Conservation (phyloP, 2,113 vertebrate genomes). For the Puntigrus tetrazona region DNA sequence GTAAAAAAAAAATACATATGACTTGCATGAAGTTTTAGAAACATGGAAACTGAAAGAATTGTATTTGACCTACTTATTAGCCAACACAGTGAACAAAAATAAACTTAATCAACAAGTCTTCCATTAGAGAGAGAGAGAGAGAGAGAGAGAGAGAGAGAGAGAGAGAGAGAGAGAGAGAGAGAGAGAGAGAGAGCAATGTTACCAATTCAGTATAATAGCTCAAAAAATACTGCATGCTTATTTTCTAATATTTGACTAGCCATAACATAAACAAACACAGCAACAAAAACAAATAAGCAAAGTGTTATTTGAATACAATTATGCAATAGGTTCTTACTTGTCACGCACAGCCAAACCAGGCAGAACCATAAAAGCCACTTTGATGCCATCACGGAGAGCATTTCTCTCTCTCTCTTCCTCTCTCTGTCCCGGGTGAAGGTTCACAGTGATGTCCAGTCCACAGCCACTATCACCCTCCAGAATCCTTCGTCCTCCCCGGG, state of each 20-base stretch:
- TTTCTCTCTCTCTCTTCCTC: not conserved
- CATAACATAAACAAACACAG: too few species aligned
- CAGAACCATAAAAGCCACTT: constrained; percentile 29
- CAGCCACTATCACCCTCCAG: constrained; percentile 1
- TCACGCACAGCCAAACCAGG: constrained; percentile 42
- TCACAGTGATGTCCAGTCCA: constrained; percentile 30
- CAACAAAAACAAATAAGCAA: not conserved
- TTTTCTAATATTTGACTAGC: not conserved
- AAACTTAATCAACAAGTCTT: constrained; percentile 5
- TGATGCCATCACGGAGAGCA: constrained; percentile 16
- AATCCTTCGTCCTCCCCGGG: not conserved
- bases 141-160: not conserved
- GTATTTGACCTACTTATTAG: not conserved
- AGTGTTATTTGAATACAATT: not conserved
- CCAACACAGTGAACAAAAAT: not conserved
- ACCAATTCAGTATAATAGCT: not conserved
- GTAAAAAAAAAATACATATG: not conserved
- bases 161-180: constrained; percentile 36
- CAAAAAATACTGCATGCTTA: not conserved
- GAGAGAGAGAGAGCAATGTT: constrained; percentile 44
- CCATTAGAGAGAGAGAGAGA: not conserved
- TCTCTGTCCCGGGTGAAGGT: constrained; percentile 14
- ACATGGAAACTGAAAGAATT: not conserved
- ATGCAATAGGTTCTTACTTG: constrained; percentile 43
- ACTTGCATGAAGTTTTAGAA: not conserved